Percentiles rank a stretch among this genome's conserved stretches.
These are phyloP conservation scores for Drosophila melanogaster DNA, from an alignment of 1,140 invertebrate genomes.

Conservation along the genomic window Release_6_plus_ISO1_MT NC_004354.4:16818001-16818500, in stretches of 20 bases:
- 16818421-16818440: slow-evolving; percentile 1
- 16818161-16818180: background rate
- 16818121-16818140: background rate
- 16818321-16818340: slow-evolving; percentile 2
- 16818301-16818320: background rate
- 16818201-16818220: background rate
- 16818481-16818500: background rate
- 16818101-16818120: background rate
- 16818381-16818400: background rate
- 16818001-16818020: too few relatives aligned
- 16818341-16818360: background rate
- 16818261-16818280: background rate
- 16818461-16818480: slow-evolving; percentile 15
- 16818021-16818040: too few relatives aligned
- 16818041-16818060: background rate
- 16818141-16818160: background rate
- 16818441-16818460: slow-evolving; percentile 10
- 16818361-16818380: background rate
- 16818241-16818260: background rate
- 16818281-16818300: background rate
- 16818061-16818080: background rate
- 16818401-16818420: background rate
- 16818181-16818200: background rate
- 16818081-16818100: background rate
- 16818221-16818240: background rate